These are phyloP conservation scores for Agonopterix heracliana DNA, from an alignment of 2,888 invertebrate genomes.

Conservation along the genomic window DNA sequence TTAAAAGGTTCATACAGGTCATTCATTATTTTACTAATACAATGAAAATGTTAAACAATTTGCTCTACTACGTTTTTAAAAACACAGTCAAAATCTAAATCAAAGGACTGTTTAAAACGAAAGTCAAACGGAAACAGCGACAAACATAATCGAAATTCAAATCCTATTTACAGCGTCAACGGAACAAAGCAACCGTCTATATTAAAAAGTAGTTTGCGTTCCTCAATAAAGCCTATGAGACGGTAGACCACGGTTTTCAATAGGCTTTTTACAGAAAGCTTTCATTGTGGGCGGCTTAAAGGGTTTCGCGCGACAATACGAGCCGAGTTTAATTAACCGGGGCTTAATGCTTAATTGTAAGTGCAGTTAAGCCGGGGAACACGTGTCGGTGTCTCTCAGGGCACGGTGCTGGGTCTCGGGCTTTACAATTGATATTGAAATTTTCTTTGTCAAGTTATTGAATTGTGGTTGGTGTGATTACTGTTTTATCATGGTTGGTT, in stretches of 20 bases:
- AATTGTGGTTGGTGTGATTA: constrained; percentile 19
- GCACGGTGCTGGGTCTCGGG: constrained; percentile 34
- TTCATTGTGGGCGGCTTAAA: constrained; percentile 62
- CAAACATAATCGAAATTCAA: constrained; percentile 29
- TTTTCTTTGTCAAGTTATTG: constrained; percentile 27
- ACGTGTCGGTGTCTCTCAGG: constrained; percentile 64
- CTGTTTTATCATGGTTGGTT: constrained; percentile 5
- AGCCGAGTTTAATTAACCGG: constrained; percentile 71
- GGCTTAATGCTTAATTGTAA: constrained; percentile 73
- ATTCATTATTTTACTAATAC: no score
- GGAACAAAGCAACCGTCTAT: constrained; percentile 30
- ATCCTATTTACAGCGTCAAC: constrained; percentile 31
- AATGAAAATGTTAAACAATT: no score
- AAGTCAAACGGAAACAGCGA: constrained; percentile 29
- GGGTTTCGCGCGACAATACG: constrained; percentile 64
- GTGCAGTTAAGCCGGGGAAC: constrained; percentile 67
- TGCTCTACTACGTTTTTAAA: no score
- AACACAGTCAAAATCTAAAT: no score
- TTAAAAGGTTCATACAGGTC: no score
- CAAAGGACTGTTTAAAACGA: constrained; percentile 8
- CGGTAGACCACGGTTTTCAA: constrained; percentile 32
- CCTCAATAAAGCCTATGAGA: constrained; percentile 34
- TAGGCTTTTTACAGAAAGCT: constrained; percentile 58
- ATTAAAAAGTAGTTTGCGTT: constrained; percentile 34
- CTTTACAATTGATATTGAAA: constrained; percentile 57